phyloP scores from a whole-genome alignment of 2,797 vertebrate genomes.

The Lacerta viridis region DNA sequence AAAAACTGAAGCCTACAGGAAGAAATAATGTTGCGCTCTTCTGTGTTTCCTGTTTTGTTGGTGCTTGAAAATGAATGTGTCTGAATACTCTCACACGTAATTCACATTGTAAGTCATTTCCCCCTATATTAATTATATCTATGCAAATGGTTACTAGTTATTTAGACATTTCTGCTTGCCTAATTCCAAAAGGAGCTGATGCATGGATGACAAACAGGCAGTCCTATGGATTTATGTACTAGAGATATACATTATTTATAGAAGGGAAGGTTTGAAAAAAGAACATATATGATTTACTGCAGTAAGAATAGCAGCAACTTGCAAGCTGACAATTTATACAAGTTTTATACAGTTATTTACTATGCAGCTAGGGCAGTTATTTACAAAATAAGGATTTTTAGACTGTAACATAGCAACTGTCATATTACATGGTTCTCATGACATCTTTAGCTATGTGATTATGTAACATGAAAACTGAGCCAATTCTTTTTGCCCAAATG shows the following conservation, averaged over 20 bases:
- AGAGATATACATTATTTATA: slow-evolving; percentile 33
- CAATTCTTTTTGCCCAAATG: neutral
- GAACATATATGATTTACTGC: slow-evolving; percentile 31
- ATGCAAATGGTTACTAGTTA: slow-evolving; percentile 11
- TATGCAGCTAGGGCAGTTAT: neutral
- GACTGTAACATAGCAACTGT: neutral
- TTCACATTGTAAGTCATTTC: slow-evolving; percentile 22
- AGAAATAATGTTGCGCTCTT: neutral
- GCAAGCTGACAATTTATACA: slow-evolving; percentile 44
- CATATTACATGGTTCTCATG: slow-evolving; percentile 18
- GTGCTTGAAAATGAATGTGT: slow-evolving; percentile 17
- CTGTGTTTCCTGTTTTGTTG: neutral
- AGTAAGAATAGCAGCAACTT: slow-evolving; percentile 27
- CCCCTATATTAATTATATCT: slow-evolving; percentile 24
- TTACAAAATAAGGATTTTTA: slow-evolving; percentile 17
- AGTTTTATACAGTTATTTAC: slow-evolving; percentile 29
- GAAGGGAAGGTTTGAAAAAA: neutral
- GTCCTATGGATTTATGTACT: slow-evolving; percentile 34
- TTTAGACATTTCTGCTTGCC: slow-evolving; percentile 8
- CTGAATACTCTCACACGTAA: slow-evolving; percentile 18
- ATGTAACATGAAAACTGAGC: neutral
- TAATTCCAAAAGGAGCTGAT: slow-evolving; percentile 7
- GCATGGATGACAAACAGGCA: slow-evolving; percentile 16
- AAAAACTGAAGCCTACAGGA: neutral
- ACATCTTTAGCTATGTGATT: slow-evolving; percentile 39